Base-by-base conservation (phyloP, 2,888 invertebrate species). In the Rhagium mordax region DNA sequence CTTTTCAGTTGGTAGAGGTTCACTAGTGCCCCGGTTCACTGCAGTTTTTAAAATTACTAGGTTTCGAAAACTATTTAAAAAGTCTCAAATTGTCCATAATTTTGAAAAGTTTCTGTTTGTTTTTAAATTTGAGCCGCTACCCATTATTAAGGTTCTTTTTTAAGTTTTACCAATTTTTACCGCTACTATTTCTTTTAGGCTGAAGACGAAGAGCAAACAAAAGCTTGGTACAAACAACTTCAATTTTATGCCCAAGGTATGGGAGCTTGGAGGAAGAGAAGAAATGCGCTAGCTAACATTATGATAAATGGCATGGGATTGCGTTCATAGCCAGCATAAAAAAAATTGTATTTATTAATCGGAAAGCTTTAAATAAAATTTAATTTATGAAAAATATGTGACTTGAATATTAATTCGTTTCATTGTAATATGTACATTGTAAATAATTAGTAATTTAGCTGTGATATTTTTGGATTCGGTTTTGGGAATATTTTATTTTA, bases 271-370 rank as follows among this genome's bases (percentile, higher is more conserved):
- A 91, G 98, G 66, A 94, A 95, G 86, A 90, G 98, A 77, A 91
- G 98, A 47, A 97, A 96, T 84, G 98, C 97, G 5, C 90, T 98
- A 82, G 97, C 98, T n/a, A 98, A 98, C 86, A 98, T 98, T 81
- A 98, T 98, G 97, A 97, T 98, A 85, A 96, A 96, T 86, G 95
- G 96, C 64, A 94, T 94, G 93, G 88, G 88, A 53, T 81, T 88
- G 68, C 79, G 88, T 76, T 85, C 87, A 62, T 87, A 84, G 78
- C 78, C 67, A 72, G 53, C 27, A 47, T 67, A 71, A 57, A 20
- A 59, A 24, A 61, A 55, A 66, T 51, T 55, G 41, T 62, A 70
- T 66, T 59, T 59, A 29, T 55, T 64, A 47, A 57, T 59, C 51
- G 16, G 29, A 59, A 51, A 48, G 59, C 67, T 71, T 61, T 64